Evolutionary conservation across 2,888 invertebrate species (phyloP), one percentile per base, ranked within the genome.

Genomic region (Coleophora deauratella): DNA sequence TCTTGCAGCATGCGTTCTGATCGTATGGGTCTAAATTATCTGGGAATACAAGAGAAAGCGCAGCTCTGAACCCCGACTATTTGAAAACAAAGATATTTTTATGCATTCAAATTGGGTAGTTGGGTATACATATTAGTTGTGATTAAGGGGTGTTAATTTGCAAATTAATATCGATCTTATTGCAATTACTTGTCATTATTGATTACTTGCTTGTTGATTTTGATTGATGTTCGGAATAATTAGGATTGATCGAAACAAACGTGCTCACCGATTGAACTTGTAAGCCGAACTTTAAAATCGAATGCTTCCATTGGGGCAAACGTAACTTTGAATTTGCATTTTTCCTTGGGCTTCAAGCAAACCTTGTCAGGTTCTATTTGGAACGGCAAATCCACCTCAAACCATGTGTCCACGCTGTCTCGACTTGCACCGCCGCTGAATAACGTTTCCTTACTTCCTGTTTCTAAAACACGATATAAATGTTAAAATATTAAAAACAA

Each of bases 301-400:
- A 86, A 86, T 11, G 88, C 87, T 40, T 88, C 87, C 13, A 78
- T 56, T 0, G 91, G 91, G 2, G 81, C 65, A 63, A 91, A 91
- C 2, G 70, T 85, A 1, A 89, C 68, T 38, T 55, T 78, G 49
- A 87, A 89, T 9, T 56, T 54, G 41, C 63, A 49, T 12, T 46
- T 72, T 54, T 84, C 62, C 1, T 66, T 67, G 0, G 89, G 86
- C 2, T 66, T 58, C 9, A 91, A 62, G 40, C 74, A 78, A 9
- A 70, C 78, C 37, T 59, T 70, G 9, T 58, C 57, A 0, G 90
- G 90, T 37, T 69, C 61, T 48, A 90, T 81, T 30, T 54, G 52
- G 51, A 90, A 89, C 0, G 89, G 89, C 39, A 87, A 54, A 43
- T 79, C 71, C 2, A 71, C 53, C 49, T 85, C 84, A 41, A 79